Percentiles rank a stretch among this genome's conserved stretches.
These are phyloP conservation scores for Danionella cerebrum DNA, from an alignment of 2,113 vertebrate species.

Conservation along the genomic window DNA sequence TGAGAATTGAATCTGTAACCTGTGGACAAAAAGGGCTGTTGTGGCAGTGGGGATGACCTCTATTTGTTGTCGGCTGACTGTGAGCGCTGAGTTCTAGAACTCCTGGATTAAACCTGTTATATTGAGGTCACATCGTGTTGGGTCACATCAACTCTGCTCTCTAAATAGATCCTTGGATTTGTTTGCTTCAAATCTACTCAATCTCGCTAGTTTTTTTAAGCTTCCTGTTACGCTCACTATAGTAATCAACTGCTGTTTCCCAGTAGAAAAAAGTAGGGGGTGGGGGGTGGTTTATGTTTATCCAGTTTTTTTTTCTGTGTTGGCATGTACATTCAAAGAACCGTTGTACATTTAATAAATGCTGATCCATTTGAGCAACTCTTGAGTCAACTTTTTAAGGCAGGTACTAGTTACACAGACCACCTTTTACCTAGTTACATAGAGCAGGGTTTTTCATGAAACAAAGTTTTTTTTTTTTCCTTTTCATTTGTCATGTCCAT, in stretches of 20 bases:
- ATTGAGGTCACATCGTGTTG: neutral
- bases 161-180: neutral
- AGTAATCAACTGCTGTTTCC: neutral
- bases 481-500: too few species aligned
- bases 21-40: neutral
- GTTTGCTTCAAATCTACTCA: neutral
- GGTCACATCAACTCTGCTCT: neutral
- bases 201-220: neutral
- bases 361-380: too few species aligned
- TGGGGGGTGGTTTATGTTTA: too few species aligned
- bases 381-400: too few species aligned
- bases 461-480: too few species aligned
- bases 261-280: too few species aligned
- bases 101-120: constrained; percentile 17
- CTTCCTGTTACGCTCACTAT: neutral
- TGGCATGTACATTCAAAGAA: too few species aligned
- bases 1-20: neutral
- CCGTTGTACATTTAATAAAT: too few species aligned
- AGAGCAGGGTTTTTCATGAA: too few species aligned
- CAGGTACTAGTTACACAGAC: too few species aligned
- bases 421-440: too few species aligned
- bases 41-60: neutral
- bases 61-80: constrained; percentile 1
- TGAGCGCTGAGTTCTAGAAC: constrained; percentile 18
- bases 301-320: too few species aligned